phyloP scores from a whole-genome alignment of 2,113 vertebrate genomes.

The Redunca redunca region DNA sequence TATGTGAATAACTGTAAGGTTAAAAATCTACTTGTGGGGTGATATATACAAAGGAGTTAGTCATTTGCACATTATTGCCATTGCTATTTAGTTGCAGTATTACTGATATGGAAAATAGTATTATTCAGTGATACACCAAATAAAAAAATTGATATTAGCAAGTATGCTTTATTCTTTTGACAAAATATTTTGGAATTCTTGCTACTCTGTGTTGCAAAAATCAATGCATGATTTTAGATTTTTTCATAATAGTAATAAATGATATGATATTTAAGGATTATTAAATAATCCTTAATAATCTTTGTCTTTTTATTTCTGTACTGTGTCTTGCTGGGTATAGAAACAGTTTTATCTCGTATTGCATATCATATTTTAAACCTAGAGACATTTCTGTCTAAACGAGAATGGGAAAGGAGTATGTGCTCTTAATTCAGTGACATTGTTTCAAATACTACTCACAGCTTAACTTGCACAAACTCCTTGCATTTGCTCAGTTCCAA shows the following conservation, averaged over 20 bases:
- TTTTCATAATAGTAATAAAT: not conserved
- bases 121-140: not conserved
- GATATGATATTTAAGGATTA: not conserved
- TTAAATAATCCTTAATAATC: too few relatives aligned
- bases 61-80: not conserved
- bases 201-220: not conserved
- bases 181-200: not conserved
- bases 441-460: not conserved
- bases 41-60: not conserved
- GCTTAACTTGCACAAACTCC: not conserved
- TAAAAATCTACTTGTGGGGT: not conserved
- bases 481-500: not conserved
- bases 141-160: not conserved
- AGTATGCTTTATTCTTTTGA: not conserved
- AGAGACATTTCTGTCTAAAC: not conserved
- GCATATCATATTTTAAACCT: not conserved
- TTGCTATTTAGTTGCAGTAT: not conserved
- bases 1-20: not conserved
- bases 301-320: not conserved
- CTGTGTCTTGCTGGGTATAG: not conserved
- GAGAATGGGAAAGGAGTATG: not conserved
- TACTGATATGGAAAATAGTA: not conserved
- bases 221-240: not conserved
- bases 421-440: not conserved
- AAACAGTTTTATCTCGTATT: not conserved